Evolutionary conservation across 2,888 invertebrate genomes (phyloP), one percentile per base, ranked within the genome.

Genomic region (Hirtodrosophila cameraria): DNA sequence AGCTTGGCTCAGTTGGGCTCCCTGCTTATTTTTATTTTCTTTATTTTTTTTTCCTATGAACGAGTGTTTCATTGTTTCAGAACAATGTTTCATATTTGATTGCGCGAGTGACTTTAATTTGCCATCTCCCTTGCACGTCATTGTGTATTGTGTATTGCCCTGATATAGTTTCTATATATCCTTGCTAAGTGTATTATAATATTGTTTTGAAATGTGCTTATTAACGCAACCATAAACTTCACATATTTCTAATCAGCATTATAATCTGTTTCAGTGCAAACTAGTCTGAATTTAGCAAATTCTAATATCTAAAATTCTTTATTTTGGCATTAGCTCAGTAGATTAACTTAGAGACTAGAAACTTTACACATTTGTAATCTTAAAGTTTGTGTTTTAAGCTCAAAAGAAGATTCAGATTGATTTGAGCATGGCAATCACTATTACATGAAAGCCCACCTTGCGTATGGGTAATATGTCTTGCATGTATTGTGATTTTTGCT

Each of bases 1-100:
- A 41, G 58, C 41, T 45, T 30, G 30, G 48, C 58, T 49, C 57
- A 52, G 62, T 38, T 61, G 52, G 38, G 52, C 28, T 49, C 31
- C 35, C 23, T 39, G 30, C 31, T 15, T 43, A 28, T 8, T 50
- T 49, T 36, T 61, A 4, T 18, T 18, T 18, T 39, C 33, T 35
- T 15, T 43, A 28, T 8, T 50, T 49, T 36, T 61, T 18, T 18
- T 18, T 18, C 18, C 46, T 48, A 36, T 64, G 38, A 49, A 42
- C 25, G 13, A 55, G 66, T 54, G 43, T 79, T 83, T 61, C 77
- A 81, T 86, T 83, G 84, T 86, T 81, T 83, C 62, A 74, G 64
- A 86, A 86, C 86, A 83, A 86, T 83, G 84, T 74, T 70, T 58
- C 61, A 63, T 64, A 66, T 76, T 83, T 80, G 84, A 58, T 58